Conservation (phyloP, 2,113 vertebrate species). For the Pelvicachromis taeniatus region DNA sequence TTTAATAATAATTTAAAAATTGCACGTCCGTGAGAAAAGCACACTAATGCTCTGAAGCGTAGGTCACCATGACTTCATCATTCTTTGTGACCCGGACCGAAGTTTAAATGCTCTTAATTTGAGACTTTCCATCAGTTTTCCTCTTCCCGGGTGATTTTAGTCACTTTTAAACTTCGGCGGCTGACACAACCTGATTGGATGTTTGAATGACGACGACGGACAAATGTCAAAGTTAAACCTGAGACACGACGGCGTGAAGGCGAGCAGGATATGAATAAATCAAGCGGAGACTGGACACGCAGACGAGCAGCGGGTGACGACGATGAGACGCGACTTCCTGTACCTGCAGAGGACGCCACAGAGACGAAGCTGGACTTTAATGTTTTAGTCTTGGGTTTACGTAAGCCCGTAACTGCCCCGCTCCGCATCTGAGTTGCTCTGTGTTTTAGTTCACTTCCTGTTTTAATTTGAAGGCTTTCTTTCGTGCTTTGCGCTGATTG, state of each 20-base stretch:
- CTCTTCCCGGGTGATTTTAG: background rate
- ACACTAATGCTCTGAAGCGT: background rate
- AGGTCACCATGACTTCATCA: background rate
- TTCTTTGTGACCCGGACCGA: background rate
- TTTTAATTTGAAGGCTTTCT: background rate
- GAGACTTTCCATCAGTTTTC: background rate
- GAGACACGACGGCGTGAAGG: background rate
- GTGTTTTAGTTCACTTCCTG: background rate
- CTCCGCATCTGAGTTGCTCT: background rate
- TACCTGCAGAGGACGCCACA: background rate
- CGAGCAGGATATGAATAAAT: background rate
- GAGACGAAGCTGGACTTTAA: background rate
- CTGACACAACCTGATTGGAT: background rate
- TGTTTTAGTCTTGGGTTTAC: background rate
- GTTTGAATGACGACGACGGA: background rate
- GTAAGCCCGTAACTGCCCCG: accelerated
- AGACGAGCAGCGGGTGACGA: background rate
- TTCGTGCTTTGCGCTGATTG: background rate
- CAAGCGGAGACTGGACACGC: background rate
- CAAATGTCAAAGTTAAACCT: background rate
- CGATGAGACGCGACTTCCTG: background rate
- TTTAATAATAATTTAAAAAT: background rate
- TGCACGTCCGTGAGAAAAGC: background rate
- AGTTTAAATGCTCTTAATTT: background rate
- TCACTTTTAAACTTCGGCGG: background rate